These are phyloP conservation scores for Beris morrisii DNA, from an alignment of 2,888 invertebrate species.

Conservation along the genomic window DNA sequence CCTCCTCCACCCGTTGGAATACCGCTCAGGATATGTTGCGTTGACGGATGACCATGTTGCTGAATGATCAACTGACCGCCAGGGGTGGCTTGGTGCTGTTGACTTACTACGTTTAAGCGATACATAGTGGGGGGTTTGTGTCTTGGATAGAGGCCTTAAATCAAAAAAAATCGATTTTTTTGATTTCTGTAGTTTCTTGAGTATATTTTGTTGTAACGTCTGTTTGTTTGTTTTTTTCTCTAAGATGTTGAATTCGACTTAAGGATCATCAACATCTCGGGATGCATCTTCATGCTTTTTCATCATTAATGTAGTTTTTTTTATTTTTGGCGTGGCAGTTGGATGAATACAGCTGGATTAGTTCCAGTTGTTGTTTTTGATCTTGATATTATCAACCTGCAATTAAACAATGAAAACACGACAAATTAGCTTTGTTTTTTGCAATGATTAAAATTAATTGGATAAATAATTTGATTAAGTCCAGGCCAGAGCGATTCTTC, in stretches of 20 bases:
- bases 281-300: slow-evolving; percentile 18
- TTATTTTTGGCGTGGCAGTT: slow-evolving; percentile 12
- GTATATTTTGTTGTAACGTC: not conserved
- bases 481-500: no score
- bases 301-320: slow-evolving; percentile 21
- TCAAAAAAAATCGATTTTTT: not conserved
- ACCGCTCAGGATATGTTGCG: slow-evolving; percentile 40
- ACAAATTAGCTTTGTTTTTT: slow-evolving; percentile 2
- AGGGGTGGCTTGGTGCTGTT: slow-evolving; percentile 43
- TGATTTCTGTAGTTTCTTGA: no score
- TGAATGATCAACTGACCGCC: slow-evolving; percentile 41
- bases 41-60: slow-evolving; percentile 37
- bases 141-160: no score
- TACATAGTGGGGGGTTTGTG: slow-evolving; percentile 45
- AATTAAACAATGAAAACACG: slow-evolving; percentile 11
- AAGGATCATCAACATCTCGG: slow-evolving; percentile 15
- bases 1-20: slow-evolving; percentile 35
- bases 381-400: slow-evolving; percentile 8
- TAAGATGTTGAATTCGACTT: slow-evolving; percentile 9
- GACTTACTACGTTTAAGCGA: slow-evolving; percentile 51
- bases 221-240: slow-evolving; percentile 10
- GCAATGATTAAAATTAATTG: not conserved
- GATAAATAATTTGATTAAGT: no score
- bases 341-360: slow-evolving; percentile 14
- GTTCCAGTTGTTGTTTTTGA: not conserved